Evolutionary conservation across 2,888 invertebrate species (phyloP), one percentile per base, ranked within the genome.

Genomic region (Cheilosia pagana): DNA sequence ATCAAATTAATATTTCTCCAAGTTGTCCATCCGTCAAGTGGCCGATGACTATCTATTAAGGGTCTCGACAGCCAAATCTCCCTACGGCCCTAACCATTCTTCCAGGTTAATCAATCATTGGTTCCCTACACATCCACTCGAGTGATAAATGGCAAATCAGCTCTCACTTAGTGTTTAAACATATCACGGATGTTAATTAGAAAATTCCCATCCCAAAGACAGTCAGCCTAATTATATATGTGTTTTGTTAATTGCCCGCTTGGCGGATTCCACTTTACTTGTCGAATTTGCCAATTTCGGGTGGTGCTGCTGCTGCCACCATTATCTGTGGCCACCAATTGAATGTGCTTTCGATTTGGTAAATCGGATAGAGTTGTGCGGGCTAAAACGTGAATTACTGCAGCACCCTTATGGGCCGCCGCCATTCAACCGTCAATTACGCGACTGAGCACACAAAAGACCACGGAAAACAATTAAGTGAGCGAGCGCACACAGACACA

Each of bases 401-500:
- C n/a, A 48, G 57, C 39, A 39, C 67, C 60, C 59, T 70, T 62
- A 39, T 53, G 63, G 59, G 57, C 35, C 59, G 39, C 67, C 70
- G 71, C 76, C 68, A 79, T 75, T 75, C 62, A 85, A 75, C 71
- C 81, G 28, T 81, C 85, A 85, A 85, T 85, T 85, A 83, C 57
- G 57, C 43, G 23, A 63, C 67, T 53, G 16, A 48, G 31, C 57
- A 63, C 31, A 74, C 83, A 79, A 79, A 85, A 85, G 85, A 71
- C 81, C 82, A 82, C 76, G 81, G 81, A 85, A 83, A 85, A 85
- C 81, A 85, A 85, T 85, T 81, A 81, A 81, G 55, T 70, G 65
- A 53, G 52, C 55, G 53, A 53, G n/a, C 59, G 53, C 57, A 39
- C 19, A 45, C 23, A 41, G 19, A 41, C 14, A 28, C 19, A 14